Evolutionary conservation across 2,113 vertebrate genomes (phyloP).

Genomic region (Marmota flaviventris): DNA sequence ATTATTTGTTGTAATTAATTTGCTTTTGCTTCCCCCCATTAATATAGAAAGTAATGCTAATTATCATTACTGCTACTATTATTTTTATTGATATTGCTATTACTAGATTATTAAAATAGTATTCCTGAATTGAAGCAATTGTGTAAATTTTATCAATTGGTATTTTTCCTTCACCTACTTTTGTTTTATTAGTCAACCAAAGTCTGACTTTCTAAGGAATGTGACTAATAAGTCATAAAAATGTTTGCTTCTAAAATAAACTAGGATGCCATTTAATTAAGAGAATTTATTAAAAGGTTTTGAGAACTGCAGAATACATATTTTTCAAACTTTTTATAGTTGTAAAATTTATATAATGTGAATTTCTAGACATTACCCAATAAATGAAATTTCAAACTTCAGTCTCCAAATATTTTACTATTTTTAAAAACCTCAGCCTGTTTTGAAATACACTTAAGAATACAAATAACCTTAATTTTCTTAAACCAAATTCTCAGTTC

Average conservation of each 20-base stretch:
- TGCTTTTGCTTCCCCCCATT: not conserved
- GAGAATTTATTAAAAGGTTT: not conserved
- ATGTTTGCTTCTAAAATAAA: not conserved
- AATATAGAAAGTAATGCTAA: not conserved
- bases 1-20: constrained; percentile 3
- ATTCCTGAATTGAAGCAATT: not conserved
- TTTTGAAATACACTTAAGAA: constrained; percentile 13
- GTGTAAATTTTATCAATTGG: not conserved
- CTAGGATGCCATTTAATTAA: not conserved
- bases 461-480: not conserved
- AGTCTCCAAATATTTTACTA: not conserved
- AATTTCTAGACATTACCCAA: constrained; percentile 17
- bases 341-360: not conserved
- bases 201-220: not conserved
- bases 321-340: not conserved
- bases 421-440: not conserved
- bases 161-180: not conserved
- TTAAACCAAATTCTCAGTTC: not conserved
- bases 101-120: not conserved
- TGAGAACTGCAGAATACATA: not conserved
- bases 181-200: not conserved
- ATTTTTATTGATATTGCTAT: not conserved
- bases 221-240: not conserved
- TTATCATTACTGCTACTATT: not conserved
- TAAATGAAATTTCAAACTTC: not conserved